phyloP scores from a whole-genome alignment of 2,113 vertebrate genomes.

The Gymnobelideus leadbeateri region DNA sequence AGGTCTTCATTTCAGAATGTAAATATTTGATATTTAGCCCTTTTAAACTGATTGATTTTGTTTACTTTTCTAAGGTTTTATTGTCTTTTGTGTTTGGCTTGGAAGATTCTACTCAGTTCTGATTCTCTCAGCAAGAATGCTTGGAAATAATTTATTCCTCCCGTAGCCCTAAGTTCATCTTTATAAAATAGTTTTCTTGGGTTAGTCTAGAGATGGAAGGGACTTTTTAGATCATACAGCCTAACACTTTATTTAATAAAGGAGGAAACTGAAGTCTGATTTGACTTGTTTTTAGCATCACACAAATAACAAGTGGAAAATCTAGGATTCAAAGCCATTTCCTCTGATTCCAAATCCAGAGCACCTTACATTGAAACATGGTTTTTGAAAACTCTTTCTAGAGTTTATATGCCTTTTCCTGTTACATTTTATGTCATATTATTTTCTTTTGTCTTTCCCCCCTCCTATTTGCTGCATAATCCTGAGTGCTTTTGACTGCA shows the following conservation, averaged over 20 bases:
- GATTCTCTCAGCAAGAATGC: neutral
- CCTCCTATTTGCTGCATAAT: neutral
- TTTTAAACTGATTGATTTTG: neutral
- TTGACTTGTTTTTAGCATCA: constrained; percentile 1
- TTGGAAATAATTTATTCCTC: neutral
- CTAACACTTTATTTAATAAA: neutral
- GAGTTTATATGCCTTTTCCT: constrained; percentile 13
- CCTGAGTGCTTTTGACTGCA: neutral
- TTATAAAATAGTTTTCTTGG: neutral
- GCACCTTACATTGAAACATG: neutral
- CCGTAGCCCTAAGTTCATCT: neutral
- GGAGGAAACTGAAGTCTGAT: neutral
- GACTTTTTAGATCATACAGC: neutral
- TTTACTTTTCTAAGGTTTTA: neutral
- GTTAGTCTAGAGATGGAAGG: neutral
- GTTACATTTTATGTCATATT: neutral
- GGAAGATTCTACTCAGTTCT: neutral
- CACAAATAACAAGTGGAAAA: constrained; percentile 20
- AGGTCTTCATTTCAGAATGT: neutral
- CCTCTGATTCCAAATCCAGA: neutral
- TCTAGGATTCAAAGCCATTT: neutral
- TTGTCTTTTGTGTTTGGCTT: neutral
- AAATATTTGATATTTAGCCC: neutral
- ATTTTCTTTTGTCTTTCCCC: neutral
- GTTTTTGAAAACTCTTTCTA: neutral